Evolutionary conservation across 2,113 vertebrate genomes (phyloP), one percentile per base, ranked within the genome.

Genomic region (Mugil cephalus): DNA sequence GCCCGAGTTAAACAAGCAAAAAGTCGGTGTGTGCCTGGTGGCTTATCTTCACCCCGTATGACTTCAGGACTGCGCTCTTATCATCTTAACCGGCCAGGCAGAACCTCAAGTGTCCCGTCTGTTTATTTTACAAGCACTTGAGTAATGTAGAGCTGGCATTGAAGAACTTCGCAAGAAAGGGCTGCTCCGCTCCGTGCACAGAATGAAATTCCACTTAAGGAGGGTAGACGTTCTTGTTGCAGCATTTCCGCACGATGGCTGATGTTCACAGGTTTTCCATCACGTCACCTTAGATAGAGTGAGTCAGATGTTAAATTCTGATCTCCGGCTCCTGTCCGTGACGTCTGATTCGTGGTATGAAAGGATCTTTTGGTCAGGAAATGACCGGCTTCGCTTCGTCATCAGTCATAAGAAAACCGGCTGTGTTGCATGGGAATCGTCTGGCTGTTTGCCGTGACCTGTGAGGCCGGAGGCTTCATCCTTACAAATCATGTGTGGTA

Each of bases 121-220:
- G 40, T 72, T 77, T 67, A 54, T 68, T 63, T 75, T 42, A 63
- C 42, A 73, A 68, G 62, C 15, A 65, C 45, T 77, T 72, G 9
- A 81, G 52, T 24, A 50, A 64, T 42, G 54, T 53, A 62, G 40
- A 68, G 38, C 38, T 72, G 24, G 15, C 39, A 53, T 4, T 15
- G 40, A 39, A 14, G 82, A 82, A 64, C 72, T 17, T 39, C 19
- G 17, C 3, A n/a, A 55, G 35, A 52, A 47, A 47, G 7, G 8
- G 24, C 11, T 4, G 21, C 38, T 38, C 7, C 9, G 36, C 17
- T 78, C 30, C 4, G 13, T 12, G 34, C n/a, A 15, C 7, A 35
- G 14, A 4, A 60, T 19, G 61, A 75, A 56, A 62, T 34, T 40
- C 24, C 38, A 52, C 4, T 4, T 42, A 19, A 17, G 17, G 30